Percentiles rank a stretch among this genome's conserved stretches.
phyloP scores from a whole-genome alignment of 1,140 invertebrate genomes.

The Hesperophylax magnus region DNA sequence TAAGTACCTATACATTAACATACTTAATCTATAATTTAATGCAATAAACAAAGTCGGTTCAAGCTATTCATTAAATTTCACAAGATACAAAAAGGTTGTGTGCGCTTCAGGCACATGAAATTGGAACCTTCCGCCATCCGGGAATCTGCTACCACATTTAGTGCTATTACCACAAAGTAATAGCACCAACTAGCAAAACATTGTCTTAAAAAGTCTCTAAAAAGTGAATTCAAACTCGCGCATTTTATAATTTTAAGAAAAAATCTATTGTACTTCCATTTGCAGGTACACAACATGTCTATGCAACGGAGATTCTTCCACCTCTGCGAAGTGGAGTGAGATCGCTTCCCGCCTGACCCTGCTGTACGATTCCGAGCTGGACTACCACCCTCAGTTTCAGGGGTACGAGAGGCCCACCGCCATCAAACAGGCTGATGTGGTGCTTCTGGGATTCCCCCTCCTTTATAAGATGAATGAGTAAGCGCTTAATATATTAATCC shows the following conservation, averaged over 20 bases:
- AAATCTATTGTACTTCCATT: background rate
- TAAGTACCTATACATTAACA: slow-evolving; percentile 49
- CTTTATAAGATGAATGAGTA: slow-evolving; percentile 68
- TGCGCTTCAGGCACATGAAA: no score
- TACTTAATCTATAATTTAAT: no score
- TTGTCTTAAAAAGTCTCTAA: no score
- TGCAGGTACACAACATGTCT: slow-evolving; percentile 67
- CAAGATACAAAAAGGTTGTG: no score
- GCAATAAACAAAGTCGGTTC: no score
- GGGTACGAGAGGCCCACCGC: slow-evolving; percentile 64
- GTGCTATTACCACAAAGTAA: no score
- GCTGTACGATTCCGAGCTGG: slow-evolving; percentile 63
- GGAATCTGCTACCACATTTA: no score
- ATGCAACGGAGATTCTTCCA: slow-evolving; percentile 64
- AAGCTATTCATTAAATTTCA: no score
- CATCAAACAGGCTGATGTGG: slow-evolving; percentile 73
- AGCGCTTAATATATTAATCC: background rate
- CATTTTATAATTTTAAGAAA: no score
- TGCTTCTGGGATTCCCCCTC: slow-evolving; percentile 71
- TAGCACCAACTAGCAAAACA: no score
- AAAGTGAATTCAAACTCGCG: no score
- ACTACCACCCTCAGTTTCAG: slow-evolving; percentile 72
- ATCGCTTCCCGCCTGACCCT: slow-evolving; percentile 69
- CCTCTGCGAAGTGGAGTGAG: slow-evolving; percentile 65
- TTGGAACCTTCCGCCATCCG: no score